These are phyloP conservation scores for Gymnosoma rotundatum DNA, from an alignment of 2,888 invertebrate species.

Conservation along the genomic window DNA sequence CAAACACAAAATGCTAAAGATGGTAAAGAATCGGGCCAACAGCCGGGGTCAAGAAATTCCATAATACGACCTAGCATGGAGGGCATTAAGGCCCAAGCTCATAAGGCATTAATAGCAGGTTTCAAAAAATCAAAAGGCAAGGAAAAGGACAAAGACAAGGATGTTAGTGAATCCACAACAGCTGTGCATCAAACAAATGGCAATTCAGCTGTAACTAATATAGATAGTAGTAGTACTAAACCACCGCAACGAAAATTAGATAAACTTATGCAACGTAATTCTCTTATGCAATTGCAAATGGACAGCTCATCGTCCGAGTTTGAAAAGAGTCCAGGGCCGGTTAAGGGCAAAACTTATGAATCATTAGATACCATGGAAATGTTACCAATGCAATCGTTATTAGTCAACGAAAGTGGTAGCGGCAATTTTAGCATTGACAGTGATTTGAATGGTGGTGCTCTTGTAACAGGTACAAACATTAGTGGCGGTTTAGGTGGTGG, in stretches of 20 bases:
- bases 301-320: constrained; percentile 74
- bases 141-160: constrained; percentile 79
- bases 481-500: constrained; percentile 37
- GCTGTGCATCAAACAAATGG: constrained; percentile 69
- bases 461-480: constrained; percentile 69
- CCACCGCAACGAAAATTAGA: constrained; percentile 80
- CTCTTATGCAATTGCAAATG: constrained; percentile 78
- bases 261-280: constrained; percentile 79
- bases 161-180: constrained; percentile 71
- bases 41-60: constrained; percentile 77
- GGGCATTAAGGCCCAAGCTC: constrained; percentile 81
- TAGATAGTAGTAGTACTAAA: constrained; percentile 63
- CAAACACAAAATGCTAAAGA: constrained; percentile 67
- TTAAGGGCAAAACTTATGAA: constrained; percentile 73
- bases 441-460: constrained; percentile 78
- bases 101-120: constrained; percentile 82
- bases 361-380: constrained; percentile 76
- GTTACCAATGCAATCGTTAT: constrained; percentile 79
- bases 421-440: constrained; percentile 79
- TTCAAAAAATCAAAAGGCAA: constrained; percentile 82
- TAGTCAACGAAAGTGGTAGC: constrained; percentile 79
- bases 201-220: constrained; percentile 50
- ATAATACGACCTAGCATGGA: constrained; percentile 82
- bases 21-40: constrained; percentile 74
- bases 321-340: constrained; percentile 74